Percentiles rank a stretch among this genome's conserved stretches.
These are phyloP conservation scores for Cydia pomonella DNA, from an alignment of 1,140 invertebrate species.

Conservation along the genomic window DNA sequence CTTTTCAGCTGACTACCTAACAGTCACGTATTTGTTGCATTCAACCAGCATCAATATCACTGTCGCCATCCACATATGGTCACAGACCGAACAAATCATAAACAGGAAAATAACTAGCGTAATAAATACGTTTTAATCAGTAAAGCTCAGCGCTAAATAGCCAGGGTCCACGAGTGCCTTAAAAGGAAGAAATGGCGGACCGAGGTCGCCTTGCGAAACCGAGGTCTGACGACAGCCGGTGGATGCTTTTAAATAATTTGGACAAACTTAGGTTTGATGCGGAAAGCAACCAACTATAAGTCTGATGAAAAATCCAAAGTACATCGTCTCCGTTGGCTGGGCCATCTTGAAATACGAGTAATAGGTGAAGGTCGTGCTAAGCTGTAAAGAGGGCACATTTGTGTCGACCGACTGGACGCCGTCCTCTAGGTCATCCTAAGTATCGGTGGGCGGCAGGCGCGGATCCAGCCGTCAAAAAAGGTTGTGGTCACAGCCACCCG, in stretches of 20 bases:
- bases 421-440: no score
- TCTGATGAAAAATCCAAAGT: no score
- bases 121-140: slow-evolving; percentile 5
- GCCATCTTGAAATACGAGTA: no score
- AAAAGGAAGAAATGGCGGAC: slow-evolving; percentile 55
- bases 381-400: no score
- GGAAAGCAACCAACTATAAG: neutral
- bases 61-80: slow-evolving; percentile 18
- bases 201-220: slow-evolving; percentile 54
- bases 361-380: no score
- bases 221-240: slow-evolving; percentile 42
- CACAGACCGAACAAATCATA: neutral
- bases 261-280: neutral
- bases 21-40: no score
- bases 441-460: no score
- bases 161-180: slow-evolving; percentile 63
- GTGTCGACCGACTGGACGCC: no score
- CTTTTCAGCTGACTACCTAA: no score
- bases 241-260: neutral
- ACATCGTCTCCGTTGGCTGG: no score
- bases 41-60: neutral
- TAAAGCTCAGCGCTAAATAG: slow-evolving; percentile 1
- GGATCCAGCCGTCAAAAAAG: no score
- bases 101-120: slow-evolving; percentile 1
- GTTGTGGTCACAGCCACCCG: no score